phyloP scores from a whole-genome alignment of 2,113 vertebrate species.

The Calypte anna region DNA sequence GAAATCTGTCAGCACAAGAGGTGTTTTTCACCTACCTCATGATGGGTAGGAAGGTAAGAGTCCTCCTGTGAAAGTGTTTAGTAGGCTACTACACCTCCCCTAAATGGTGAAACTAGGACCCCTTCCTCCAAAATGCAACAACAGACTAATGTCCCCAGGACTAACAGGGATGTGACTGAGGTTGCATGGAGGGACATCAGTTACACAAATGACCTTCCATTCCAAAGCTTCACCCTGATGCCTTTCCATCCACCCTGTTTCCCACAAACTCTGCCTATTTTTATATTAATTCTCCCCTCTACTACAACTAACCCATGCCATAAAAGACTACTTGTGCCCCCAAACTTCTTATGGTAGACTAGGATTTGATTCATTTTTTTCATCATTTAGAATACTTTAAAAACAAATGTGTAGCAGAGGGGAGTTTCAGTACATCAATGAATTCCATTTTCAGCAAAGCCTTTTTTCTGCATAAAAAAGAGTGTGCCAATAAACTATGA shows the following conservation, averaged over 20 bases:
- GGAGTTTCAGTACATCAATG: background rate
- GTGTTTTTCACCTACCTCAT: background rate
- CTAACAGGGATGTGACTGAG: background rate
- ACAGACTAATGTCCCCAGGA: background rate
- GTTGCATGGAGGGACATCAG: background rate
- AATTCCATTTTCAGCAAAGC: slow-evolving; percentile 6
- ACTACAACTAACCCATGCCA: background rate
- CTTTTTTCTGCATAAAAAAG: background rate
- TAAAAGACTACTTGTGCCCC: background rate
- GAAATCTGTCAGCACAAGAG: background rate
- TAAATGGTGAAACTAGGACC: background rate
- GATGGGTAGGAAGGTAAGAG: background rate
- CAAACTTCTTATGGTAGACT: background rate
- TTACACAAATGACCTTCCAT: background rate
- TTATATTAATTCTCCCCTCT: background rate
- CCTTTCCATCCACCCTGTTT: background rate
- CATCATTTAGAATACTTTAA: background rate
- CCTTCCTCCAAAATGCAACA: background rate
- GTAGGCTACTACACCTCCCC: background rate
- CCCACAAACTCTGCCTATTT: background rate
- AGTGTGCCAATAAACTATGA: background rate
- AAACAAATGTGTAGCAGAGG: background rate
- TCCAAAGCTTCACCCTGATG: background rate
- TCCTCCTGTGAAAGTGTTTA: background rate
- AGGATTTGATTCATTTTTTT: background rate